A percentile compares a stretch with the other conserved stretches of the same genome.
These are phyloP conservation scores for Paramuricea clavata DNA, from an alignment of 92 coral and sea anemone species.

Conservation along the genomic window DNA sequence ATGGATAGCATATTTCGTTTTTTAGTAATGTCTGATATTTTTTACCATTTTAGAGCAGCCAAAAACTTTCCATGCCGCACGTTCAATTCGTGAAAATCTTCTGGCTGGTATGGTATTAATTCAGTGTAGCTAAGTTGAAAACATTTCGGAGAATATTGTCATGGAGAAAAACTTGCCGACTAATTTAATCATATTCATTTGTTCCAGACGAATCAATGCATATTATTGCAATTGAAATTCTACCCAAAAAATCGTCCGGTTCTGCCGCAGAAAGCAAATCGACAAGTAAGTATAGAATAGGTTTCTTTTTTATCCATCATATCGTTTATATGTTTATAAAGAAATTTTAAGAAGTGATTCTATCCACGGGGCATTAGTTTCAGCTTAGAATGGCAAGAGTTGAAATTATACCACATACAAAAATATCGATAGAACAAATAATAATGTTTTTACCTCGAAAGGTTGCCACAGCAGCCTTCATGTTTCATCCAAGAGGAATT, in stretches of 20 bases:
- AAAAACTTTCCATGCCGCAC: not conserved
- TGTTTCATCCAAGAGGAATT: no score
- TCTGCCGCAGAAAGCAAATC: not conserved
- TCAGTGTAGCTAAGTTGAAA: not conserved
- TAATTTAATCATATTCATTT: not conserved
- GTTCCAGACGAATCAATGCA: not conserved
- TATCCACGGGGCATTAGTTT: not conserved
- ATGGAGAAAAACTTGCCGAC: not conserved
- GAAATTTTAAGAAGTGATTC: not conserved
- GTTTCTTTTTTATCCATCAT: not conserved
- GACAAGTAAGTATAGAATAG: not conserved
- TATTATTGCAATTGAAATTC: not conserved
- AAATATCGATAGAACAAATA: no score
- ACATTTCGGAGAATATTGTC: not conserved
- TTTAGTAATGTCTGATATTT: not conserved
- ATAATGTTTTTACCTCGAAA: no score
- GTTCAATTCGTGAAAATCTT: conserved; percentile 34
- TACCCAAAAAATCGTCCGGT: not conserved
- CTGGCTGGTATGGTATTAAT: conserved; percentile 11
- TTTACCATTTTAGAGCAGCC: not conserved
- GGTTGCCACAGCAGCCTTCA: no score
- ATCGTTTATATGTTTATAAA: not conserved
- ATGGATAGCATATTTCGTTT: no score
- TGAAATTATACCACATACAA: no score
- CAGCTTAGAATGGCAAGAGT: no score